A percentile compares a stretch with the other conserved stretches of the same genome.
Evolutionary conservation across 2,888 invertebrate genomes (phyloP).

Genomic region (Anticlea derivata): DNA sequence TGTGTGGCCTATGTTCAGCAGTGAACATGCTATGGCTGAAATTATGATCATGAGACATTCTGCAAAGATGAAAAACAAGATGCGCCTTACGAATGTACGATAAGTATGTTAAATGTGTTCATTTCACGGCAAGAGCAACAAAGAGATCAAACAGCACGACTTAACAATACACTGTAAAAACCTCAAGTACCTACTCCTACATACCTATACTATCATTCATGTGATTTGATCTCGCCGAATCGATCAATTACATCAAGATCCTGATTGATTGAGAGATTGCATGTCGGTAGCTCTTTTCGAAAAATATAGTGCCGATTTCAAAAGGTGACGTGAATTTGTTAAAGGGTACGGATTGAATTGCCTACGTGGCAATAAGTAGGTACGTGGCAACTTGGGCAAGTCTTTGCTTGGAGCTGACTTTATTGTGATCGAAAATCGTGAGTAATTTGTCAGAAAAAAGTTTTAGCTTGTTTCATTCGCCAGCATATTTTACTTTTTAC

Average conservation of each 20-base stretch:
- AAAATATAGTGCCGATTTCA: conserved; percentile 18
- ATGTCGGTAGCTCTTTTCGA: conserved; percentile 11
- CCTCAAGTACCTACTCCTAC: background rate
- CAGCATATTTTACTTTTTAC: no score
- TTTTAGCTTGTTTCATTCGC: no score
- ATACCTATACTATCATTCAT: background rate
- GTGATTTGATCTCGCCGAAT: conserved; percentile 23
- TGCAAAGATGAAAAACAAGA: no score
- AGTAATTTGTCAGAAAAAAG: no score
- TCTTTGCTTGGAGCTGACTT: no score
- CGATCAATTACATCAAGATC: conserved; percentile 18
- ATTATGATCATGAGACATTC: no score
- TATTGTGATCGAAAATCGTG: no score
- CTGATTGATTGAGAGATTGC: conserved; percentile 33
- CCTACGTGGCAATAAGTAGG: background rate
- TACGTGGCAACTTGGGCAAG: background rate
- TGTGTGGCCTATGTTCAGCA: no score
- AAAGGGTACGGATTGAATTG: conserved; percentile 16
- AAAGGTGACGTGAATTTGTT: conserved; percentile 18
- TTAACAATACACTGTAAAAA: conserved; percentile 18
- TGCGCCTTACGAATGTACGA: no score
- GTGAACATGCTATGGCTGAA: no score
- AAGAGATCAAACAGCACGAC: background rate
- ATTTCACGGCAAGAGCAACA: background rate
- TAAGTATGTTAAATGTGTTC: no score